Evolutionary conservation across 1,140 invertebrate genomes (phyloP).

Genomic region (Drosophila seguyi): DNA sequence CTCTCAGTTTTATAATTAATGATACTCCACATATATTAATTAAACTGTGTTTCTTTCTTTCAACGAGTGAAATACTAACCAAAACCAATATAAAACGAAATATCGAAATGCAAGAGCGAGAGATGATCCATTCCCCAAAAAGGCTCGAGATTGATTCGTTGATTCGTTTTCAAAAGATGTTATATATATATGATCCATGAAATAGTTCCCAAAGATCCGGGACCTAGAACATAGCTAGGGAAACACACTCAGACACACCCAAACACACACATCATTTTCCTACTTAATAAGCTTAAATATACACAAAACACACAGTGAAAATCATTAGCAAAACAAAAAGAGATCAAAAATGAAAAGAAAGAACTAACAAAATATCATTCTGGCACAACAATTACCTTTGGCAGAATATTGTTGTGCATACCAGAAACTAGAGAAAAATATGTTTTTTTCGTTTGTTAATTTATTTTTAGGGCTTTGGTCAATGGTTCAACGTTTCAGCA

Average conservation of each 20-base stretch:
- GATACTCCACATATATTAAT: constrained; percentile 75
- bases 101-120: constrained; percentile 40
- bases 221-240: constrained; percentile 50
- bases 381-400: constrained; percentile 62
- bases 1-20: constrained; percentile 84
- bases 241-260: constrained; percentile 19
- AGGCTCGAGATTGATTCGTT: constrained; percentile 59
- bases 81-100: constrained; percentile 45
- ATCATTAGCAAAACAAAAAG: constrained; percentile 13
- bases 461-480: constrained; percentile 90
- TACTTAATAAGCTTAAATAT: constrained; percentile 24
- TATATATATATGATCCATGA: constrained; percentile 14
- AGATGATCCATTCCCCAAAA: constrained; percentile 35
- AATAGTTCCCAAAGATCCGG: constrained; percentile 40
- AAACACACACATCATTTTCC: constrained; percentile 34
- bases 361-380: constrained; percentile 37
- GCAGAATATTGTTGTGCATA: constrained; percentile 61
- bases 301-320: constrained; percentile 34
- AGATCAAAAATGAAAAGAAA: constrained; percentile 5
- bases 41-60: constrained; percentile 76
- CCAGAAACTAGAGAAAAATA: constrained; percentile 72
- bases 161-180: constrained; percentile 45
- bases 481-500: constrained; percentile 93
- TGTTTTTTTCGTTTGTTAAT: constrained; percentile 83
- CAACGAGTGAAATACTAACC: constrained; percentile 72